These are phyloP conservation scores for Vipera ursinii DNA, from an alignment of 2,797 vertebrate genomes.

Conservation along the genomic window DNA sequence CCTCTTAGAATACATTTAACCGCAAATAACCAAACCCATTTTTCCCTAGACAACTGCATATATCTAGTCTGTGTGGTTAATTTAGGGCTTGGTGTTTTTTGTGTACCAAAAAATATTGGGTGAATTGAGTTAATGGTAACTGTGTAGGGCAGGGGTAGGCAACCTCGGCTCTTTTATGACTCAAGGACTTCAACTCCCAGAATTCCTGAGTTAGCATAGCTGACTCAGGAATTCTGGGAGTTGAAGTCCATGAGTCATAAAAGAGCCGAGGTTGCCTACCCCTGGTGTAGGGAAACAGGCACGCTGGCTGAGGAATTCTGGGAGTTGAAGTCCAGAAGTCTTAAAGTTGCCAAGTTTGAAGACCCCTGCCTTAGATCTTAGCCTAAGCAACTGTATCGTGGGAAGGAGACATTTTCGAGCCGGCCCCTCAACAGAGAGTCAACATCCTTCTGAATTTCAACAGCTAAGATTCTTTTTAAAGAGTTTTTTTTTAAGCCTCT, in stretches of 20 bases:
- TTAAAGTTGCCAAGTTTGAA: not conserved
- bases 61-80: not conserved
- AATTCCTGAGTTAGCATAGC: too few species aligned
- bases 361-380: not conserved
- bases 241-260: too few species aligned
- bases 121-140: not conserved
- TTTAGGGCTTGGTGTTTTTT: not conserved
- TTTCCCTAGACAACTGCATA: not conserved
- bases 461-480: not conserved
- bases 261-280: too few species aligned
- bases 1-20: not conserved
- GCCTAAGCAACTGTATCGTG: not conserved
- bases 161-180: too few species aligned
- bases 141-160: too few species aligned
- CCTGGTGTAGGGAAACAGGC: too few species aligned
- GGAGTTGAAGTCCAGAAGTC: not conserved
- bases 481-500: not conserved
- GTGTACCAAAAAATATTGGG: not conserved
- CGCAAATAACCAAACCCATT: not conserved
- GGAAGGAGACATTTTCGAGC: not conserved
- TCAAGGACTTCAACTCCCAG: too few species aligned
- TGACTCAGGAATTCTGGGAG: too few species aligned
- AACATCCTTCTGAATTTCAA: not conserved
- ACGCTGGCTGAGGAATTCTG: not conserved
- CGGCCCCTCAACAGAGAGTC: not conserved